Conservation (phyloP, 2,888 invertebrate species). For the Ennomos quercinarius region DNA sequence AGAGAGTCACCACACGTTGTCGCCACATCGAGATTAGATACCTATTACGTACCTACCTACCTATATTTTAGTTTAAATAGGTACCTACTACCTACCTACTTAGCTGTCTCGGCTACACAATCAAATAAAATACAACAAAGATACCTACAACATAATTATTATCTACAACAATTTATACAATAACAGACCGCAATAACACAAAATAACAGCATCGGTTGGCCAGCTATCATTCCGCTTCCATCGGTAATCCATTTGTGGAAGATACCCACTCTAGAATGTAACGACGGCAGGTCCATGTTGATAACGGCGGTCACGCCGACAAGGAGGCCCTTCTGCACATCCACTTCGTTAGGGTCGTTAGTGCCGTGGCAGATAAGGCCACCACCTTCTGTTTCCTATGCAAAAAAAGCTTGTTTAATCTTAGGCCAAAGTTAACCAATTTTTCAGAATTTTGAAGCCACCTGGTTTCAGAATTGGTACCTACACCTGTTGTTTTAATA, state of each 20-base stretch:
- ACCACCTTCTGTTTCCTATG: conserved; percentile 64
- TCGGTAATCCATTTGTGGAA: conserved; percentile 60
- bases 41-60: too few species aligned
- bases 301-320: conserved; percentile 62
- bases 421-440: too few species aligned
- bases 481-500: too few species aligned
- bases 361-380: conserved; percentile 66
- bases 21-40: too few species aligned
- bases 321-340: conserved; percentile 52
- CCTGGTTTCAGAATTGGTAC: too few species aligned
- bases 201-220: conserved; percentile 20
- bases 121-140: too few species aligned
- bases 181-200: conserved; percentile 19
- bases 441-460: too few species aligned
- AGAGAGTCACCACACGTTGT: too few species aligned
- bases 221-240: conserved; percentile 7
- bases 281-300: conserved; percentile 53
- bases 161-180: conserved; percentile 33
- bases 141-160: neutral
- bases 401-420: too few species aligned
- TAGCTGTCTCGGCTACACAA: too few species aligned
- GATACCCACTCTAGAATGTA: conserved; percentile 55
- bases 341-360: conserved; percentile 58
- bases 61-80: too few species aligned
- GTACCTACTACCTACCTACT: too few species aligned